These are phyloP conservation scores for Silurus glanis DNA, from an alignment of 2,113 vertebrate genomes.

Conservation along the genomic window DNA sequence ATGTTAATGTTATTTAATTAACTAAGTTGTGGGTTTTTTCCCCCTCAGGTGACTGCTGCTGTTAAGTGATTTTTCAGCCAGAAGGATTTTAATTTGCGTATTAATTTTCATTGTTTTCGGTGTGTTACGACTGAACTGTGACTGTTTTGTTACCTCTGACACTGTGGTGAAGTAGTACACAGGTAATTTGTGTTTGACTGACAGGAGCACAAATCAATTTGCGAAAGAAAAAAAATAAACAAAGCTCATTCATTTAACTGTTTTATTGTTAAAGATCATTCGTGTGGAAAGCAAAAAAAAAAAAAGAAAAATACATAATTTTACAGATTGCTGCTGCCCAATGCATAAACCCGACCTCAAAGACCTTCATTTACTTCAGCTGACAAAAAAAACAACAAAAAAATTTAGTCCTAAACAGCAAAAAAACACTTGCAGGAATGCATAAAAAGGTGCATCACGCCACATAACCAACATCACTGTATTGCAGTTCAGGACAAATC, in stretches of 20 bases:
- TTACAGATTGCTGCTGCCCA: conserved; percentile 37
- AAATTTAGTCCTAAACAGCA: conserved; percentile 1
- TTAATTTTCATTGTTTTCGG: neutral
- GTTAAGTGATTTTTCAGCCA: neutral
- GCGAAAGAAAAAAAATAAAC: neutral
- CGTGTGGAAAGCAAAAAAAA: neutral
- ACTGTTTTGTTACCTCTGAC: neutral
- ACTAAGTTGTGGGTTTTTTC: neutral
- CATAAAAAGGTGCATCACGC: conserved; percentile 41
- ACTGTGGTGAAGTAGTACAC: neutral
- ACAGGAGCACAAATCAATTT: neutral
- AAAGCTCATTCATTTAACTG: neutral
- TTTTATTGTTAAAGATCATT: conserved; percentile 39
- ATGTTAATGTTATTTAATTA: neutral
- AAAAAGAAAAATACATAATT: neutral
- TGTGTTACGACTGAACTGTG: neutral
- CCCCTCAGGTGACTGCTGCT: neutral
- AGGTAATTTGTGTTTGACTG: neutral
- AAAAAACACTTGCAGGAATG: conserved; percentile 19
- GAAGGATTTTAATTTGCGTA: neutral
- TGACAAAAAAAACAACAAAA: neutral
- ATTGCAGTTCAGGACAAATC: conserved; percentile 26
- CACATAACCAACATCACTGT: conserved; percentile 34
- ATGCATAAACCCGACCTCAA: conserved; percentile 58
- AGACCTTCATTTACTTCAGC: conserved; percentile 56